Evolutionary conservation across 2,113 vertebrate genomes (phyloP).

Genomic region (Syngnathoides biaculeatus): DNA sequence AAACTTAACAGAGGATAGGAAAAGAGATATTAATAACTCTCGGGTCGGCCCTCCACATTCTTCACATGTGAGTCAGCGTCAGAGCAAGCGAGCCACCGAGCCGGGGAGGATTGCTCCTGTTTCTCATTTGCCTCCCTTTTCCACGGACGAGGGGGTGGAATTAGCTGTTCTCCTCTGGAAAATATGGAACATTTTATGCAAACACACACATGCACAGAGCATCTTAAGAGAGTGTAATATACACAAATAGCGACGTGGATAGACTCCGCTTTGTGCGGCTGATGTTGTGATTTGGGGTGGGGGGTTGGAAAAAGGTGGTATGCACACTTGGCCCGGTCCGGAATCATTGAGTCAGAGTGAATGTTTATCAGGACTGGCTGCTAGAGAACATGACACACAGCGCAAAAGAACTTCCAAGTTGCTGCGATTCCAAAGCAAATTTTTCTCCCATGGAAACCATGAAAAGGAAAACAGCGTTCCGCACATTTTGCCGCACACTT

Average conservation of each 20-base stretch:
- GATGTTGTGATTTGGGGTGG: constrained; percentile 25
- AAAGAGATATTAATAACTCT: constrained; percentile 79
- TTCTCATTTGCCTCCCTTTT: constrained; percentile 74
- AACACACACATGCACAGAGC: constrained; percentile 15
- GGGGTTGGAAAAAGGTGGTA: constrained; percentile 68
- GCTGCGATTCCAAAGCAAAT: neutral
- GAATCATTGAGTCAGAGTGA: constrained; percentile 72
- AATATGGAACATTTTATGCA: constrained; percentile 23
- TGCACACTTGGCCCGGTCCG: constrained; percentile 60
- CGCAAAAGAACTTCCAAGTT: neutral
- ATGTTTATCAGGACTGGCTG: constrained; percentile 55
- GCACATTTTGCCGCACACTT: too few species aligned
- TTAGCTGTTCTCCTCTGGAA: constrained; percentile 38
- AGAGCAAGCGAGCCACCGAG: constrained; percentile 10
- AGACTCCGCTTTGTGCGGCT: constrained; percentile 1
- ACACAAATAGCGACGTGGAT: neutral
- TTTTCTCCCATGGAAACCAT: neutral
- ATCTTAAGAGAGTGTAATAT: constrained; percentile 18
- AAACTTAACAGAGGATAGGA: constrained; percentile 70
- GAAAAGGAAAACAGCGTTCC: too few species aligned
- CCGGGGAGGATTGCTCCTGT: constrained; percentile 56
- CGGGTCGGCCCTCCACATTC: constrained; percentile 70
- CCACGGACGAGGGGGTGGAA: constrained; percentile 64
- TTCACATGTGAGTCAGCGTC: constrained; percentile 70
- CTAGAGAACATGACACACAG: neutral